Conservation (phyloP, 2,888 invertebrate genomes). For the Metalampra italica region DNA sequence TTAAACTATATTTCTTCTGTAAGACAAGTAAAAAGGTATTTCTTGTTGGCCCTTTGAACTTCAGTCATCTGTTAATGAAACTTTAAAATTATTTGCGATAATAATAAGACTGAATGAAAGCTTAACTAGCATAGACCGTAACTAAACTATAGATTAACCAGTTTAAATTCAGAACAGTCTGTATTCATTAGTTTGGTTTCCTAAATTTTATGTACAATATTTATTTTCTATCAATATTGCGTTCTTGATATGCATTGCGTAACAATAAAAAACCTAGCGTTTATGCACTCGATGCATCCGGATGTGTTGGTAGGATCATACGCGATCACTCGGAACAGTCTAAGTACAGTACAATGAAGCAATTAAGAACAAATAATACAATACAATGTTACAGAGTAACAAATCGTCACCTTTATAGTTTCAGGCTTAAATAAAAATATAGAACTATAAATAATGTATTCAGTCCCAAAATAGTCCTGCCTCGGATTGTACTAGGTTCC, state of each 20-base stretch:
- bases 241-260: constrained; percentile 79
- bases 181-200: constrained; percentile 66
- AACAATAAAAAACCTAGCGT: constrained; percentile 78
- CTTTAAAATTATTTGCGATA: constrained; percentile 68
- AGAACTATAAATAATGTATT: constrained; percentile 70
- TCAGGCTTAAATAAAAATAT: constrained; percentile 75
- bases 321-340: constrained; percentile 43
- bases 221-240: constrained; percentile 78
- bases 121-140: constrained; percentile 73
- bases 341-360: constrained; percentile 75
- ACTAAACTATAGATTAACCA: constrained; percentile 73
- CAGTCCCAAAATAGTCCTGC: constrained; percentile 43
- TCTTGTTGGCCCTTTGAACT: constrained; percentile 68
- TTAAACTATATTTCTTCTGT: constrained; percentile 1
- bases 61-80: constrained; percentile 73
- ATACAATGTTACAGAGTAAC: constrained; percentile 64
- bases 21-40: constrained; percentile 42
- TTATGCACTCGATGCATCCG: constrained; percentile 63
- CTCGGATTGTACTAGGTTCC: constrained; percentile 22
- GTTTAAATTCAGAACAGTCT: constrained; percentile 72
- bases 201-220: constrained; percentile 75
- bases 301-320: constrained; percentile 39
- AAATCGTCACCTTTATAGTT: constrained; percentile 59
- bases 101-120: constrained; percentile 63
- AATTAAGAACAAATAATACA: constrained; percentile 67